Evolutionary conservation across 1,140 invertebrate genomes (phyloP), one percentile per base, ranked within the genome.

Genomic region (Formica selysi): DNA sequence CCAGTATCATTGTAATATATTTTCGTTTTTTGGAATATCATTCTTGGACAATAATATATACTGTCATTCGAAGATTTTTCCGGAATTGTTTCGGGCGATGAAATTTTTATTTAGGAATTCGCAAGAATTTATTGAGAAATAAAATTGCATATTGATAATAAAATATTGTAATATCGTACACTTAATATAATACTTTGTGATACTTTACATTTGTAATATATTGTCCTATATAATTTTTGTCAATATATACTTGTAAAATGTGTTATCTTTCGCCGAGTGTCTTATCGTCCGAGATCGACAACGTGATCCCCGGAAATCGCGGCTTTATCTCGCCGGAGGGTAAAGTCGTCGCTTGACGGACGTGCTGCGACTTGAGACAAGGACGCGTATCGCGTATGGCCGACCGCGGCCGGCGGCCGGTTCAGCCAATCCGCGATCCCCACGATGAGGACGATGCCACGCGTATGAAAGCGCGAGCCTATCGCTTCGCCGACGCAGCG

Each of bases 401-500:
- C 13, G n/a, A 13, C 19, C 26, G 22, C 54, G 68, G 7, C 19
- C 5, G 59, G 13, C 54, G 68, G 7, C 19, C 5, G 59, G 13
- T 0, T 64, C 29, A 64, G 87, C 95, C 95, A 96, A 96, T 96
- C 92, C 93, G 89, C 90, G 87, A 44, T 54, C 88, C 94, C 91
- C 95, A 96, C 95, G 95, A 94, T 93, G 93, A 86, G 89, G 74
- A 76, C 65, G 79, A 76, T 92, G 92, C 92, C 93, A 94, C 93
- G 93, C 92, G 93, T 93, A 92, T 68, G 76, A 80, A 85, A 88
- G 48, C 76, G 87, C 84, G 79, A 86, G 67, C 22, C 41, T 36
- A 76, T 86, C 76, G 83, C 65, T n/a, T n/a, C 54, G 71, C 68
- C 76, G 86, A 70, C 76, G 62, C 62, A 87, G 79, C 80, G 65